Evolutionary conservation across 2,113 vertebrate genomes (phyloP), one percentile per base, ranked within the genome.

Genomic region (Peromyscus polionotus): DNA sequence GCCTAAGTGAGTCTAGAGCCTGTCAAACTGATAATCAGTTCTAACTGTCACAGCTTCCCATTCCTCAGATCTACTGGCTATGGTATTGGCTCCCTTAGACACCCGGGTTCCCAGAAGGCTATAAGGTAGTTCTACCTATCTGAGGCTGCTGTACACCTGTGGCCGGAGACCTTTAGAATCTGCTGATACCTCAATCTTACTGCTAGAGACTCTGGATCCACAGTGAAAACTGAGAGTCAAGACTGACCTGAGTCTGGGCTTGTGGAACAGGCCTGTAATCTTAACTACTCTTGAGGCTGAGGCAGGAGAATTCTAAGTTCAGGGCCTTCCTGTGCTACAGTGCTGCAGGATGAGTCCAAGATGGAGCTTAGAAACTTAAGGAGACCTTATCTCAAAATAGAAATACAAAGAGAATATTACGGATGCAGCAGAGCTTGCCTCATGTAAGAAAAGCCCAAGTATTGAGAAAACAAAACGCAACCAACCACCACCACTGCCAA

Each of bases 171-270:
- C 26, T 42, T 92, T 77, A 51, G 93, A 88, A 76, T 73, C 33
- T 39, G 54, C 3, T 19, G 8, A 42, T 93, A 20, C 17, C 88
- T 67, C 67, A 84, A 22, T 95, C 57, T 45, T 90, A 8, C 51
- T 24, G 8, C 57, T n/a, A 65, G 59, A 86, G 54, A 94, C 51
- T 36, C 48, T 68, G 45, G 7, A 12, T 65, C 4, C 80, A 17
- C 19, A 65, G 79, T 11, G 73, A 87, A 96, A 70, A 19, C 79
- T 28, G 22, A 96, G 24, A 94, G 36, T 65, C n/a, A 81, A 93
- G 63, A 92, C 67, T 90, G 63, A 90, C 11, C 59, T 48, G 20
- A 65, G 67, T 51, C 31, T 22, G 42, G 45, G 45, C 45, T 51
- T 88, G 17, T 59, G 36, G 51, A 36, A 20, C 22, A 31, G 68